These are phyloP conservation scores for Galemys pyrenaicus DNA, from an alignment of 2,113 vertebrate genomes.

Conservation along the genomic window DNA sequence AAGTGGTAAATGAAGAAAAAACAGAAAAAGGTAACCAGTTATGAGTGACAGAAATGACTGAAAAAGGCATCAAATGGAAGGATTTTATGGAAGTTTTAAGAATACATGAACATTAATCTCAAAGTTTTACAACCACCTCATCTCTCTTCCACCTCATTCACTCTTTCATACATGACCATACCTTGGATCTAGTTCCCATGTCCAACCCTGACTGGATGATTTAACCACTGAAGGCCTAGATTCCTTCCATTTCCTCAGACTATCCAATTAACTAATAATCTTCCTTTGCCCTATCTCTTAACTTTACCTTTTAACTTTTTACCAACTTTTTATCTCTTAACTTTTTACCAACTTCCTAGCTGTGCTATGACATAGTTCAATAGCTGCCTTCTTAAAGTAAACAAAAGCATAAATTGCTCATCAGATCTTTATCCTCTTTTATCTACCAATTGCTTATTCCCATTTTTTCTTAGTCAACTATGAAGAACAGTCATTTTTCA, in stretches of 20 bases:
- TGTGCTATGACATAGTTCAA: neutral
- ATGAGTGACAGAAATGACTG: neutral
- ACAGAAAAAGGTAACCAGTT: neutral
- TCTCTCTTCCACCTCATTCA: neutral
- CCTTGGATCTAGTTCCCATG: neutral
- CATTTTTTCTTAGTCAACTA: neutral
- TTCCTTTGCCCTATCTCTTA: neutral
- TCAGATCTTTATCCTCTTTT: neutral
- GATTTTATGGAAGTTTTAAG: neutral
- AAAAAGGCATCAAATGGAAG: neutral
- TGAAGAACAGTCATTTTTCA: neutral
- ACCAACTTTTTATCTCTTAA: no score
- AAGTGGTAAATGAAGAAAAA: neutral
- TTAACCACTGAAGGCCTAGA: neutral
- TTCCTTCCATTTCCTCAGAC: neutral
- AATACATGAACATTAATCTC: neutral
- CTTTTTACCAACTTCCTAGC: neutral
- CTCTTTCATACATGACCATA: neutral
- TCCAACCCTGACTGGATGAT: neutral
- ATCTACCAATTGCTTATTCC: neutral
- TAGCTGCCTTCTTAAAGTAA: neutral
- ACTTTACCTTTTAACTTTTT: no score
- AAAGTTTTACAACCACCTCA: neutral
- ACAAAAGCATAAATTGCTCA: neutral
- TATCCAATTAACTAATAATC: neutral